Evolutionary conservation across 92 coral and sea anemone genomes (phyloP).

Genomic region (Porites divaricata): DNA sequence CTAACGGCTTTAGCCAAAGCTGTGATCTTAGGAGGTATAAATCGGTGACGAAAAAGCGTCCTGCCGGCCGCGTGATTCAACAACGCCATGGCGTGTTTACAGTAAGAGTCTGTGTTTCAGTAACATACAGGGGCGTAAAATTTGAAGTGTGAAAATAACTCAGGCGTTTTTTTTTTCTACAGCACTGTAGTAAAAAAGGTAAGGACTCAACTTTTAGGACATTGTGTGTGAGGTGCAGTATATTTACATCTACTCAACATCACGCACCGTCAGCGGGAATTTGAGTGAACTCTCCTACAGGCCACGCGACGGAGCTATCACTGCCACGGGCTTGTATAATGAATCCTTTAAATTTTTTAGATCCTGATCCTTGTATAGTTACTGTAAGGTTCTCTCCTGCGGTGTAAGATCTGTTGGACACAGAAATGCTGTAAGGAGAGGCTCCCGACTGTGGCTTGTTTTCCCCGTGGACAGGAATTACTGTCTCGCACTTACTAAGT

Average conservation of each 20-base stretch:
- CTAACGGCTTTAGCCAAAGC: too few relatives aligned
- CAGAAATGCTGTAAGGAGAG: constrained; percentile 54
- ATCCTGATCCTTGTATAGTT: constrained; percentile 36
- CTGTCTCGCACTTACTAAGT: constrained; percentile 44
- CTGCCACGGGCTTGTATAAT: constrained; percentile 54
- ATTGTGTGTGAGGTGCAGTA: too few relatives aligned
- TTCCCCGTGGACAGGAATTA: constrained; percentile 34
- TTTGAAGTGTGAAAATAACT: too few relatives aligned
- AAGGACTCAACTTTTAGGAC: too few relatives aligned
- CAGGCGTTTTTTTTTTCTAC: too few relatives aligned
- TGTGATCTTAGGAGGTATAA: too few relatives aligned
- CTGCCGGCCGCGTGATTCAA: too few relatives aligned
- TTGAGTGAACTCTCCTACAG: constrained; percentile 56
- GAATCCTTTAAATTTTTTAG: constrained; percentile 51
- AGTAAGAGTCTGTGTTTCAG: too few relatives aligned
- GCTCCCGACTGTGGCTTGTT: neutral
- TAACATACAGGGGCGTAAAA: too few relatives aligned
- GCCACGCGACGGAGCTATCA: constrained; percentile 51
- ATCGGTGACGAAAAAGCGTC: too few relatives aligned
- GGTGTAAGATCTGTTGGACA: constrained; percentile 50
- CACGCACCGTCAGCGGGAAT: neutral
- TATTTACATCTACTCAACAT: neutral
- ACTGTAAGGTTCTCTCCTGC: constrained; percentile 59
- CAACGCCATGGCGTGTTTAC: too few relatives aligned
- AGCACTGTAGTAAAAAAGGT: too few relatives aligned